A percentile compares a stretch with the other conserved stretches of the same genome.
Conservation (phyloP, 1,140 invertebrate genomes). For the Drosophila gunungcola region DNA sequence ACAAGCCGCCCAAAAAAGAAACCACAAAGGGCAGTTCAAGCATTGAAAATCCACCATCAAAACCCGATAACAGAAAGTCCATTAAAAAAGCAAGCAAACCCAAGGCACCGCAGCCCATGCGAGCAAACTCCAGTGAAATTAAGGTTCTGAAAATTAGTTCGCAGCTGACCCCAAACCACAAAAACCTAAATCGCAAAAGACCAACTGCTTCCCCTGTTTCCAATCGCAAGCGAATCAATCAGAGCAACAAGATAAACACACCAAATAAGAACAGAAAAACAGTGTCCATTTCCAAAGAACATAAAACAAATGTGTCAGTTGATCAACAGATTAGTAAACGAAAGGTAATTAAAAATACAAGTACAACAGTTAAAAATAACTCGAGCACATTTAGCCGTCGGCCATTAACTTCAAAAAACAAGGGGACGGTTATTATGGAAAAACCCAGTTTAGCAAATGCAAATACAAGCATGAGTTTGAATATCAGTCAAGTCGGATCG, state of each 20-base stretch:
- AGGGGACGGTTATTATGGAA: slow-evolving; percentile 1
- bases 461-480: slow-evolving; percentile 7
- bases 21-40: neutral
- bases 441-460: slow-evolving; percentile 4
- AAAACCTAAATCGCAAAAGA: slow-evolving; percentile 7
- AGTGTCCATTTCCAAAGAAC: neutral
- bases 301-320: slow-evolving; percentile 3
- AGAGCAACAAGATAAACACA: slow-evolving; percentile 11
- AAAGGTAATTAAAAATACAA: slow-evolving; percentile 27
- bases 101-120: slow-evolving; percentile 3
- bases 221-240: slow-evolving; percentile 18
- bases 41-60: neutral
- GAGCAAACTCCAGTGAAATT: neutral
- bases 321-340: slow-evolving; percentile 4
- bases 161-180: slow-evolving; percentile 24
- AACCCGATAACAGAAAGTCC: slow-evolving; percentile 2
- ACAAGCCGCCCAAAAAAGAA: neutral
- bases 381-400: slow-evolving; percentile 1
- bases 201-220: slow-evolving; percentile 10
- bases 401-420: slow-evolving; percentile 4
- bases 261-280: slow-evolving; percentile 15
- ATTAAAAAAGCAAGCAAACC: slow-evolving; percentile 6
- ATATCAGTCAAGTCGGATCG: slow-evolving; percentile 5
- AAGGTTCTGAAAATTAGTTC: slow-evolving; percentile 5
- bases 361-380: slow-evolving; percentile 16